Base-by-base conservation (phyloP, 2,888 invertebrate genomes). In the Ichneumoninae sp. region DNA sequence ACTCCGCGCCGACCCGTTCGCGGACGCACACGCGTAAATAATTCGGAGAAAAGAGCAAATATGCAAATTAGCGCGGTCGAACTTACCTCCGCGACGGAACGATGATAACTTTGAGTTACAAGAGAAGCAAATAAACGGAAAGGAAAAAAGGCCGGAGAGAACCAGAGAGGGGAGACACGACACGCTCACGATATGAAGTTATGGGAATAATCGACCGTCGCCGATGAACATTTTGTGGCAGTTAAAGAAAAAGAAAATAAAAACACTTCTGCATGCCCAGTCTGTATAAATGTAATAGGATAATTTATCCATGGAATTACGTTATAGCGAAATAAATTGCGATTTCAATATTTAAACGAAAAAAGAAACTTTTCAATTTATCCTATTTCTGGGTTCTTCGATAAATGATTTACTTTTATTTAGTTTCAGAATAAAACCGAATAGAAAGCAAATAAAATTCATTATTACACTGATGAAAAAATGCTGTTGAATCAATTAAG, bases 281-380 rank as follows among this genome's bases (percentile, higher is more conserved):
- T 88, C 89, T 93, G 93, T 93, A 93, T 93, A 93, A 93, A 93
- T 93, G 93, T 93, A 93, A 92, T 88, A 93, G 92, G 91, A 92
- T 92, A 92, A 93, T 92, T 93, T 92, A 93, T 93, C 92, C 91
- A 91, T 91, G 89, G 88, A 92, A 90, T 90, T 90, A 91, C 89
- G 91, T 90, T 90, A 92, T 91, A 92, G 92, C 88, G 88, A 91
- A 93, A 93, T 93, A 93, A 93, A 93, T 81, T 90, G 86, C 91
- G 91, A 92, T 93, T 93, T 93, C 92, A 92, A 91, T 93, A 93
- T 91, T 92, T 91, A 79, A 80, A 82, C 62, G 65, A 62, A 78
- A 70, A 36, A 47, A 57, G 19, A 44, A 40, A 40, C 6, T 30
- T 47, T 68, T 4, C 44, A 8, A 22, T 68, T 68, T n/a, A 10